Evolutionary conservation across 1,140 invertebrate genomes (phyloP).

Genomic region (Charaxes varanes): DNA sequence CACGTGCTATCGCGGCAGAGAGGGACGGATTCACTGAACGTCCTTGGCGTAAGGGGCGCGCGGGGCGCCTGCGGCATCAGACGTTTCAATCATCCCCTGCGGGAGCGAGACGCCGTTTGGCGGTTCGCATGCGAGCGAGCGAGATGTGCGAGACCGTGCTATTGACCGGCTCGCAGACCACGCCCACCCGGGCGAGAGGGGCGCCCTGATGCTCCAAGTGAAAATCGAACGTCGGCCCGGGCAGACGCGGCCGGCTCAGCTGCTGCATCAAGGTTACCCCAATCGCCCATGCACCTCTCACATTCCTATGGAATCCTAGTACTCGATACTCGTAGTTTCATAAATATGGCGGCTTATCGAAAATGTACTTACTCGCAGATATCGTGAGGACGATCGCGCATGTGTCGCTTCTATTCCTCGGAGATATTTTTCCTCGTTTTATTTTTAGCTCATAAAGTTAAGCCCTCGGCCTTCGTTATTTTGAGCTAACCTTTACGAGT

Average conservation of each 20-base stretch:
- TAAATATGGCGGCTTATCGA: background rate
- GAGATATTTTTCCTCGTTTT: too few relatives aligned
- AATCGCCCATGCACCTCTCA: slow-evolving; percentile 50
- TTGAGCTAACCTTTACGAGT: too few relatives aligned
- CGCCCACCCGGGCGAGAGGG: slow-evolving; percentile 66
- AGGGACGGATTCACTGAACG: slow-evolving; percentile 73
- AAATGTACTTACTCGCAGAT: background rate
- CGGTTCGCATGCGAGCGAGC: slow-evolving; percentile 24
- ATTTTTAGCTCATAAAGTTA: too few relatives aligned
- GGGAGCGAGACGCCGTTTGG: slow-evolving; percentile 40
- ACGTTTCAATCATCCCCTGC: slow-evolving; percentile 71
- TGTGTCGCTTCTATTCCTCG: too few relatives aligned
- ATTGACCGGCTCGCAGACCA: slow-evolving; percentile 69
- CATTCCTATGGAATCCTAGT: slow-evolving; percentile 20
- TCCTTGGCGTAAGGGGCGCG: slow-evolving; percentile 66
- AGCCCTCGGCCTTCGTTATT: too few relatives aligned
- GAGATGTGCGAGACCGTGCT: slow-evolving; percentile 57
- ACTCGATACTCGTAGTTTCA: slow-evolving; percentile 11
- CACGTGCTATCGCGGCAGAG: slow-evolving; percentile 70
- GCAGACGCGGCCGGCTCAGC: slow-evolving; percentile 54
- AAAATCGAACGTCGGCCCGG: slow-evolving; percentile 70
- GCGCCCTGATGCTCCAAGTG: slow-evolving; percentile 64
- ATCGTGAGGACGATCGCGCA: too few relatives aligned
- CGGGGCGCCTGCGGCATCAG: slow-evolving; percentile 70
- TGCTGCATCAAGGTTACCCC: slow-evolving; percentile 61